phyloP scores from a whole-genome alignment of 2,797 vertebrate species.

The Sebastes elongatus region DNA sequence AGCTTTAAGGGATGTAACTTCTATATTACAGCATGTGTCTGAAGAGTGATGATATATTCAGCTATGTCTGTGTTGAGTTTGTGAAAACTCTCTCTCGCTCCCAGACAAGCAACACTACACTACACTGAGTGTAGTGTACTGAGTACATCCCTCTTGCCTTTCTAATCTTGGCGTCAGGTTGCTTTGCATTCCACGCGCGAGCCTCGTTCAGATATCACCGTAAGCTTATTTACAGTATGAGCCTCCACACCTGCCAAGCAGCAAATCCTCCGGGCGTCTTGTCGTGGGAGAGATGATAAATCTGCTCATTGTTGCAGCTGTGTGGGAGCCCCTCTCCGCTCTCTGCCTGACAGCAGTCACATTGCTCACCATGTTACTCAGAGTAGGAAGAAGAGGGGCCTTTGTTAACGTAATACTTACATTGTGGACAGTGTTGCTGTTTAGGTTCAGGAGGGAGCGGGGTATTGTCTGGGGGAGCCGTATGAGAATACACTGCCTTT shows the following conservation, averaged over 20 bases:
- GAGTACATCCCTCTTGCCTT: not conserved
- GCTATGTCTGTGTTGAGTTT: not conserved
- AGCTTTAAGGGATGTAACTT: not conserved
- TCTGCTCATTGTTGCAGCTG: slow-evolving; percentile 46
- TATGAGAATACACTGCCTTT: not conserved
- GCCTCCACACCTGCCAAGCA: slow-evolving; percentile 44
- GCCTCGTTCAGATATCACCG: slow-evolving; percentile 22
- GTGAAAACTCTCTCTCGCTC: too few species aligned
- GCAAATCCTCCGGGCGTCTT: slow-evolving; percentile 14
- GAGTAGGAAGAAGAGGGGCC: slow-evolving; percentile 36
- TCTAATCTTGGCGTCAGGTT: slow-evolving; percentile 35
- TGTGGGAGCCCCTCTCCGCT: slow-evolving; percentile 10
- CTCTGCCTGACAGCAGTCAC: slow-evolving; percentile 25
- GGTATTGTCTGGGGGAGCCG: not conserved
- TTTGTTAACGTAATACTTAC: slow-evolving; percentile 40
- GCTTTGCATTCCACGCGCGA: slow-evolving; percentile 26
- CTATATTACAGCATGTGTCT: too few species aligned
- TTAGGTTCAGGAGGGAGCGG: not conserved
- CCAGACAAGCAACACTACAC: not conserved
- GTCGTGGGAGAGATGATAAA: slow-evolving; percentile 29
- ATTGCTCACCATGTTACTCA: slow-evolving; percentile 35
- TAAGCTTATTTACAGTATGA: slow-evolving; percentile 40
- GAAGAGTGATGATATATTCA: not conserved
- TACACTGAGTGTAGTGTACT: not conserved
- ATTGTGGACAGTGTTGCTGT: slow-evolving; percentile 22